Evolutionary conservation across 2,797 vertebrate species (phyloP).

Genomic region (Lepidocolaptes lacrymiger): DNA sequence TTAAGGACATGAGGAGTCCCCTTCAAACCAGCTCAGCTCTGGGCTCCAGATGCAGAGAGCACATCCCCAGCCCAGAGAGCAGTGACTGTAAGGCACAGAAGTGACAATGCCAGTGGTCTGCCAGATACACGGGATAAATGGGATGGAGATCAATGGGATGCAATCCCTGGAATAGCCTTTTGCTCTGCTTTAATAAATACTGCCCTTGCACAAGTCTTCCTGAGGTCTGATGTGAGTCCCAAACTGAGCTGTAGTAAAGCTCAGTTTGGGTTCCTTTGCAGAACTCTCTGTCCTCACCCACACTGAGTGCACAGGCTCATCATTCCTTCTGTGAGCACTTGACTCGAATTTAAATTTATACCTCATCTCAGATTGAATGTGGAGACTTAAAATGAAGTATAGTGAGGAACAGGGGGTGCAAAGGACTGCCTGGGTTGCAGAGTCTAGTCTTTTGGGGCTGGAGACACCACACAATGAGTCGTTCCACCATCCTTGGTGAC

Average conservation of each 20-base stretch:
- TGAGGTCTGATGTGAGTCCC: background rate
- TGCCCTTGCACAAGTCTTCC: background rate
- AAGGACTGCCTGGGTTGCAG: background rate
- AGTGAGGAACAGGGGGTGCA: background rate
- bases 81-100: background rate
- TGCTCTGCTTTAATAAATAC: background rate
- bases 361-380: background rate
- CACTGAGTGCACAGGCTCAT: background rate
- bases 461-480: rapidly evolving
- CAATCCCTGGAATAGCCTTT: background rate
- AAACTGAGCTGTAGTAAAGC: background rate
- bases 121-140: background rate
- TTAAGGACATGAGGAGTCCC: background rate
- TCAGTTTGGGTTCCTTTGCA: background rate
- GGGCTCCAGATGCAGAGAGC: background rate
- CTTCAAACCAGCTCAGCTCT: background rate
- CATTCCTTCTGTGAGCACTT: background rate
- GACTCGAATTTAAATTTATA: background rate
- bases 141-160: background rate
- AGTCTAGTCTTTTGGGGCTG: background rate
- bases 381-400: background rate
- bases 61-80: background rate
- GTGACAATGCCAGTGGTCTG: background rate
- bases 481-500: background rate
- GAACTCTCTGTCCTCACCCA: background rate